A percentile compares a stretch with the other conserved stretches of the same genome.
These are phyloP conservation scores for Scaptodrosophila latifasciaeformis DNA, from an alignment of 2,888 invertebrate species.

Conservation along the genomic window DNA sequence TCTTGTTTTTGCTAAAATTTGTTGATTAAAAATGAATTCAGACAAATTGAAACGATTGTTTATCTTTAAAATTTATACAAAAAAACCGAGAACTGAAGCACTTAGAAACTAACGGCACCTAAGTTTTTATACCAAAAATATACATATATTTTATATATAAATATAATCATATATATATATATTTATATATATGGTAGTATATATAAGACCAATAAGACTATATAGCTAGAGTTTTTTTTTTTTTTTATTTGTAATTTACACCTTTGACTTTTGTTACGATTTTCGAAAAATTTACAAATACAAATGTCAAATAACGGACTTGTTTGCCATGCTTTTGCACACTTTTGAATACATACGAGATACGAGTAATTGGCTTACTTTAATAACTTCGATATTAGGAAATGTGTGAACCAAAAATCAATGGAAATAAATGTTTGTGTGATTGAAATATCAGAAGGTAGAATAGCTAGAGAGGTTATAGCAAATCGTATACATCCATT, in stretches of 20 bases:
- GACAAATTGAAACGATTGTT: constrained; percentile 31
- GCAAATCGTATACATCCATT: too few species aligned
- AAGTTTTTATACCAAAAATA: constrained; percentile 53
- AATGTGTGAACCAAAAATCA: too few species aligned
- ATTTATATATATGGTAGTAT: constrained; percentile 26
- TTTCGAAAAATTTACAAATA: constrained; percentile 1
- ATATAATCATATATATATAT: constrained; percentile 12
- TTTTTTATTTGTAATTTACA: constrained; percentile 5
- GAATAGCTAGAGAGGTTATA: too few species aligned
- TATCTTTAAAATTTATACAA: constrained; percentile 32
- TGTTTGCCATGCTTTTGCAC: too few species aligned
- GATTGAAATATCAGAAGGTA: too few species aligned
- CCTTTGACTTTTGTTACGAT: neutral
- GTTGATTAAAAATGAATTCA: constrained; percentile 32
- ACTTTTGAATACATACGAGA: neutral
- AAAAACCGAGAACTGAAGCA: constrained; percentile 55
- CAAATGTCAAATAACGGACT: neutral
- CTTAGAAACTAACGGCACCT: constrained; percentile 59
- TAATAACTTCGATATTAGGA: too few species aligned
- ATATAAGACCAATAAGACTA: neutral
- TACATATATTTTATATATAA: constrained; percentile 32
- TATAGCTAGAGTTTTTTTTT: constrained; percentile 10
- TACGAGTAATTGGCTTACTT: too few species aligned
- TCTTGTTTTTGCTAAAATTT: constrained; percentile 51
- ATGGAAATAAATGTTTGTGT: too few species aligned